Evolutionary conservation across 1,140 invertebrate species (phyloP), one percentile per base, ranked within the genome.

Genomic region (Macrobrachium nipponense): DNA sequence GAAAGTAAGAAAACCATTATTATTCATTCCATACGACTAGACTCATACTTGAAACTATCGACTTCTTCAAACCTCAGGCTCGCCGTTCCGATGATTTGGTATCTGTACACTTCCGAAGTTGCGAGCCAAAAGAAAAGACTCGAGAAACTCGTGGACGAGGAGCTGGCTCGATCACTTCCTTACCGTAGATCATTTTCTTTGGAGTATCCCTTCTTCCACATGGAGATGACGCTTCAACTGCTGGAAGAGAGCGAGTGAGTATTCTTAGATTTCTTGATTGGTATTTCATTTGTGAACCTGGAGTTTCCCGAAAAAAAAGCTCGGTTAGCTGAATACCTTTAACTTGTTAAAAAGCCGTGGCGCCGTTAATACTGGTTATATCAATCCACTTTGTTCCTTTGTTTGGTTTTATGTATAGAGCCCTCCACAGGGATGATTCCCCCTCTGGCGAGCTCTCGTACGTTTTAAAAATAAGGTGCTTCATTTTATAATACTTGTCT

Each of bases 21-120:
- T 18, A 36, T 10, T 36, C 27, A 64, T 36, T 20, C 27, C 27
- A 4, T 43, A 8, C 12, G 6, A 44, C n/a, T 8, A n/a, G 51
- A 59, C 11, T 12, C 10, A 59, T 36, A 4, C 27, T 4, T 36
- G 36, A 0, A 14, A 17, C 43, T 0, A 61, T n/a, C 3, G 68
- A 20, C 23, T 23, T n/a, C n/a, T n/a, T 15, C 17, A 27, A 10
- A 1, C 43, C 72, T 23, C 68, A 86, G 84, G 60, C 36, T 86
- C 68, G 84, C 77, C 18, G n/a, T 86, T n/a, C 84, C 84, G 5
- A 10, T 86, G 59, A 75, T 86, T 36, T 86, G 84, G 84, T 12
- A 61, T 14, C 14, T 86, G 66, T 86, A 86, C 51, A 6, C 14
- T 2, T 80, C 5, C 11, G 15, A 59, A 18, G 78, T 86, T 0